Percentiles rank a stretch among this genome's conserved stretches.
Evolutionary conservation across 2,888 invertebrate genomes (phyloP).

Genomic region (Tinea semifulvella): DNA sequence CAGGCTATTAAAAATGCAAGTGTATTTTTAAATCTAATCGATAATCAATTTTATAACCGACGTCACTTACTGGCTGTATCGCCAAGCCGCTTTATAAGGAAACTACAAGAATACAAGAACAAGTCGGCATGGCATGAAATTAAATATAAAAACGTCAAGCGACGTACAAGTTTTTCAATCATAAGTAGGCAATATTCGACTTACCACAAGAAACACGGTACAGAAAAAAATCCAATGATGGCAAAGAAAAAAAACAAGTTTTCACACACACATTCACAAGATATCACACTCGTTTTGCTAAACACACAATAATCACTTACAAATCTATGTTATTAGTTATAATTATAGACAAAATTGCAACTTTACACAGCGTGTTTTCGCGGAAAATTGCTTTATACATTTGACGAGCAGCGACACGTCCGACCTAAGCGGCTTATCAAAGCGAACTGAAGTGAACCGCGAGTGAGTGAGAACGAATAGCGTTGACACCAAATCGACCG

Average conservation of each 20-base stretch:
- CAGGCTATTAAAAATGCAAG: constrained; percentile 6
- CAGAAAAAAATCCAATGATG: constrained; percentile 11
- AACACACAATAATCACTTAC: not conserved
- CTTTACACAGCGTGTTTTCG: not conserved
- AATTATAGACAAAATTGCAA: not conserved
- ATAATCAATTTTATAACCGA: not conserved
- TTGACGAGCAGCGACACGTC: not conserved
- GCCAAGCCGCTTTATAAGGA: not conserved
- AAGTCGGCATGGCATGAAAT: no score
- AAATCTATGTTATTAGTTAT: not conserved
- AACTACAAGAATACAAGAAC: not conserved
- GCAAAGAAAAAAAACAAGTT: constrained; percentile 10
- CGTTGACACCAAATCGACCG: not conserved
- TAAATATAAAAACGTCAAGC: not conserved
- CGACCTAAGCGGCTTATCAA: not conserved
- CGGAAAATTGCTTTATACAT: constrained; percentile 7
- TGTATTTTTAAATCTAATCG: constrained; percentile 9
- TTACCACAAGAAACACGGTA: constrained; percentile 10
- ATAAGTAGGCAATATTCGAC: constrained; percentile 1
- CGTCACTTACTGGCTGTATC: not conserved
- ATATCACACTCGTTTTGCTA: not conserved
- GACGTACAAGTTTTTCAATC: not conserved
- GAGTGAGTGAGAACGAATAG: constrained; percentile 4
- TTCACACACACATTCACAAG: constrained; percentile 8
- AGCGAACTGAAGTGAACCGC: constrained; percentile 4